Evolutionary conservation across 2,888 invertebrate genomes (phyloP).

Genomic region (Caenorhabditis sp.): DNA sequence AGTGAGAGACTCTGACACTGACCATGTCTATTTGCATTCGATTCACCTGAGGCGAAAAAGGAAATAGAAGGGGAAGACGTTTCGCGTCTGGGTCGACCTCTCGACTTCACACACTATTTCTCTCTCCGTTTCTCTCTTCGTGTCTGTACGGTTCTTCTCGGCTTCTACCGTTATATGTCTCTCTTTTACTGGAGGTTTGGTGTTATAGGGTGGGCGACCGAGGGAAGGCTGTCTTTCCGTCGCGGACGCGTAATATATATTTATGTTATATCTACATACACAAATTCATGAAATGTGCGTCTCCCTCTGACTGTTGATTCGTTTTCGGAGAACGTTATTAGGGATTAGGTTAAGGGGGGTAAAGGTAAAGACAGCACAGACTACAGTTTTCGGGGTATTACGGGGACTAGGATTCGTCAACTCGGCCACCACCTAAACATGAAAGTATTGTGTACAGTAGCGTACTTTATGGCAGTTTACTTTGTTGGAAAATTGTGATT

Average conservation of each 20-base stretch:
- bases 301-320: slow-evolving; percentile 21
- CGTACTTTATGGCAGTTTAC: too few relatives aligned
- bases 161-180: slow-evolving; percentile 17
- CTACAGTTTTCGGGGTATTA: background rate
- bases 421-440: too few relatives aligned
- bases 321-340: slow-evolving; percentile 17
- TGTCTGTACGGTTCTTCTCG: background rate
- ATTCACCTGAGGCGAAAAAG: slow-evolving; percentile 12
- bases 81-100: slow-evolving; percentile 12
- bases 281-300: slow-evolving; percentile 11
- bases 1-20: slow-evolving; percentile 27
- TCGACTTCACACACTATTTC: slow-evolving; percentile 8
- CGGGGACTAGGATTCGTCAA: too few relatives aligned
- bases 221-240: slow-evolving; percentile 7
- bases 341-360: slow-evolving; percentile 7
- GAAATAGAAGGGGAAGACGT: slow-evolving; percentile 2
- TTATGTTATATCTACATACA: slow-evolving; percentile 46
- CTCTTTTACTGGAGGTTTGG: slow-evolving; percentile 8
- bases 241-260: slow-evolving; percentile 59
- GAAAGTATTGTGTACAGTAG: too few relatives aligned
- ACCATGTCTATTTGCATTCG: slow-evolving; percentile 45
- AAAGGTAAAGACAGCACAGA: slow-evolving; percentile 2
- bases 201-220: background rate
- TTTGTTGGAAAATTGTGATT: too few relatives aligned
- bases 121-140: too few relatives aligned